Evolutionary conservation across 2,888 invertebrate species (phyloP).

Genomic region (Ormyrus pomaceus): DNA sequence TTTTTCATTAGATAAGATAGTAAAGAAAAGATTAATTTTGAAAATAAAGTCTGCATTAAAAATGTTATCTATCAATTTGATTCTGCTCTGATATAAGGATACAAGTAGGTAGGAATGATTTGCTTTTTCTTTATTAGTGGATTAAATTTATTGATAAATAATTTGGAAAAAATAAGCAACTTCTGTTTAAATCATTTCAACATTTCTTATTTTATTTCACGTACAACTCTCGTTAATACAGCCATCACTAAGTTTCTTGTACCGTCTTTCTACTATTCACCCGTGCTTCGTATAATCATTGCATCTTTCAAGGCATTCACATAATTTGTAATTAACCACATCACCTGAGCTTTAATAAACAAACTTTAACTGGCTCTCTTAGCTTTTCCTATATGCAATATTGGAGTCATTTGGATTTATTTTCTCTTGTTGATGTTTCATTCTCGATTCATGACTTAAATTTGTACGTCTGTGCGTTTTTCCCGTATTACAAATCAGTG

Average conservation of each 20-base stretch:
- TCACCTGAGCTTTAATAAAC: conserved; percentile 20
- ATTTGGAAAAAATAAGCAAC: neutral
- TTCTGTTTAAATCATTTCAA: conserved; percentile 31
- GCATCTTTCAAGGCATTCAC: conserved; percentile 38
- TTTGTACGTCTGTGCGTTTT: conserved; percentile 43
- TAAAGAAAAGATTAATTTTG: too few relatives aligned
- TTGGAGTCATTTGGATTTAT: neutral
- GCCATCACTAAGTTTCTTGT: conserved; percentile 35
- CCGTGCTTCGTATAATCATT: conserved; percentile 27
- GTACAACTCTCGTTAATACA: conserved; percentile 35
- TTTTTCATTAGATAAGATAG: too few relatives aligned
- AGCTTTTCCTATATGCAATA: neutral
- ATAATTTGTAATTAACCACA: conserved; percentile 23
- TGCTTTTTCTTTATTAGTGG: too few relatives aligned
- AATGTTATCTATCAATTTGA: too few relatives aligned
- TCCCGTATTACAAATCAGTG: conserved; percentile 11
- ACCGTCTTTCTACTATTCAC: conserved; percentile 16
- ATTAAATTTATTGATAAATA: neutral
- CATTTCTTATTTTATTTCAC: conserved; percentile 44
- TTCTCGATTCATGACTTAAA: conserved; percentile 1
- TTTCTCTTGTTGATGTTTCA: neutral
- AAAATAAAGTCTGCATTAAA: too few relatives aligned
- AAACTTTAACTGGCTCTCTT: conserved; percentile 35
- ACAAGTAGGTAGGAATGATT: too few relatives aligned
- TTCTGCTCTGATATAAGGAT: too few relatives aligned